Conservation (phyloP, 2,797 vertebrate genomes). For the Sebastes flavidus region DNA sequence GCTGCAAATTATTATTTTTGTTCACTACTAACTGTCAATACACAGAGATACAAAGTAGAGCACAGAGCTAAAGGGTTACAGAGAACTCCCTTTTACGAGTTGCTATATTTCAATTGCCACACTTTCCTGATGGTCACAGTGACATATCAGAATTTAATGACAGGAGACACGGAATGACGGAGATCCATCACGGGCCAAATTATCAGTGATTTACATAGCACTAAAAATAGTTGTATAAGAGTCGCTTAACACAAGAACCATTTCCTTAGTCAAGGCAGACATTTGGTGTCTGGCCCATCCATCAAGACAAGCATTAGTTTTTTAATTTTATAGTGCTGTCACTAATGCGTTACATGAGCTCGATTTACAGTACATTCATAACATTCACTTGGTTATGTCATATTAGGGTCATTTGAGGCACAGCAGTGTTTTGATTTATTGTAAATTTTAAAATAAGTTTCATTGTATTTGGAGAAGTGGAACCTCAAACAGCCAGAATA, state of each 20-base stretch:
- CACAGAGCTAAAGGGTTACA: constrained; percentile 47
- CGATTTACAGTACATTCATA: constrained; percentile 74
- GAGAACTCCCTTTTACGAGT: constrained; percentile 75
- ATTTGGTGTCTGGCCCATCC: constrained; percentile 79
- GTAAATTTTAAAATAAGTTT: not conserved
- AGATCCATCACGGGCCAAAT: constrained; percentile 83
- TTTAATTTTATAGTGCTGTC: constrained; percentile 82
- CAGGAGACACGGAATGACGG: constrained; percentile 81
- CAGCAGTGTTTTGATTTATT: constrained; percentile 15
- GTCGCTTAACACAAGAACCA: constrained; percentile 86
- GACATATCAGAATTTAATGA: constrained; percentile 88
- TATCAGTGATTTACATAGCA: constrained; percentile 87
- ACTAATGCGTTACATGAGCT: constrained; percentile 70
- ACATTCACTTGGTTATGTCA: constrained; percentile 59
- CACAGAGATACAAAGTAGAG: constrained; percentile 23
- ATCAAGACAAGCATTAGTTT: constrained; percentile 85
- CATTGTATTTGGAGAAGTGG: not conserved
- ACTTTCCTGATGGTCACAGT: constrained; percentile 83
- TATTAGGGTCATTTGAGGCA: constrained; percentile 23
- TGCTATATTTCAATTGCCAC: constrained; percentile 76
- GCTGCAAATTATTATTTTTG: not conserved
- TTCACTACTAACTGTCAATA: not conserved
- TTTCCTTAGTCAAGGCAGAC: constrained; percentile 84
- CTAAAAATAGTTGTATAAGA: constrained; percentile 90
- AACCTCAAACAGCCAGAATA: not conserved